phyloP scores from a whole-genome alignment of 2,113 vertebrate species.

The Daphoenositta chrysoptera region DNA sequence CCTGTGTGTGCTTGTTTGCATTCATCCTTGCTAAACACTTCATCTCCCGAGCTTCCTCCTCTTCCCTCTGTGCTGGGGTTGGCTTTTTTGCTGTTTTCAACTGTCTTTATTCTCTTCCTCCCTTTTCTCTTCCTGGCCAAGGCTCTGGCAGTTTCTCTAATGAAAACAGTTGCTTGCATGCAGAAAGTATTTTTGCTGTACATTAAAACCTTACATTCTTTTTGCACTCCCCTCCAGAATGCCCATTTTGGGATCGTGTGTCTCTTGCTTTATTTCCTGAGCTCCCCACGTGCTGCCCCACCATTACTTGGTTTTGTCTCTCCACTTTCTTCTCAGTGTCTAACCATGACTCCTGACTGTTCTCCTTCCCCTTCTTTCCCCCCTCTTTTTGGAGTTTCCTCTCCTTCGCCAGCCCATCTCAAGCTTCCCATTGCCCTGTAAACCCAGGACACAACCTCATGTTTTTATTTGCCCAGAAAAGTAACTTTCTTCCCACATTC shows the following conservation, averaged over 20 bases:
- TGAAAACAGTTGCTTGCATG: neutral
- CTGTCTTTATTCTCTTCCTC: neutral
- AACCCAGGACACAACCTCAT: neutral
- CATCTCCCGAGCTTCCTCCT: neutral
- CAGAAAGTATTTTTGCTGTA: neutral
- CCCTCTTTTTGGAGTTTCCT: neutral
- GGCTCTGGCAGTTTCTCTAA: neutral
- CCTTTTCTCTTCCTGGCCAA: neutral
- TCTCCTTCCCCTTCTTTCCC: neutral
- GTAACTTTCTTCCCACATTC: neutral
- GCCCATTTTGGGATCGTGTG: neutral
- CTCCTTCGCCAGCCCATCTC: neutral
- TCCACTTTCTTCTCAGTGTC: neutral
- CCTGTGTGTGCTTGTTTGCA: neutral
- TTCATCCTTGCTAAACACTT: neutral
- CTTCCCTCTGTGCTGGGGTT: neutral
- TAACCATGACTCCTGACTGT: neutral
- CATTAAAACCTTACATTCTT: neutral
- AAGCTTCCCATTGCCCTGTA: neutral
- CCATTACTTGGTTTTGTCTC: neutral
- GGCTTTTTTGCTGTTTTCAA: neutral
- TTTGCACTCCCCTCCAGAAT: neutral
- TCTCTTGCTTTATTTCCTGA: neutral
- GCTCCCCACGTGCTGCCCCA: neutral
- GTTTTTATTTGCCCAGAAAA: neutral